Conservation (phyloP, 2,888 invertebrate genomes). For the Drosophila stalkeri region DNA sequence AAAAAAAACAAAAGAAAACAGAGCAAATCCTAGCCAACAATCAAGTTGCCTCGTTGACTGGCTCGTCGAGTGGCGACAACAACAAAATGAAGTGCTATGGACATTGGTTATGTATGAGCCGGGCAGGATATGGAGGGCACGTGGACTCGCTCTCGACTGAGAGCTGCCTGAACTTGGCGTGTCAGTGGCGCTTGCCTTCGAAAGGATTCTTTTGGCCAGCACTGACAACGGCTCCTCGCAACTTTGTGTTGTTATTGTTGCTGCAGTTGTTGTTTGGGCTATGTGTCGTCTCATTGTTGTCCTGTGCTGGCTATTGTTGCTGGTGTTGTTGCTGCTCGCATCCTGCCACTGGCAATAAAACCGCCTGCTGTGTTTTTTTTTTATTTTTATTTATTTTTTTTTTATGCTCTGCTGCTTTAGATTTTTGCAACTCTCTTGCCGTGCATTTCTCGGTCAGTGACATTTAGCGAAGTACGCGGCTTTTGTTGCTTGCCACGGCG, state of each 20-base stretch:
- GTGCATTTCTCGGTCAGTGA: constrained; percentile 77
- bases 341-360: constrained; percentile 75
- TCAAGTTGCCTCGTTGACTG: constrained; percentile 56
- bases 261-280: constrained; percentile 1
- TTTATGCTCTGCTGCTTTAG: constrained; percentile 41
- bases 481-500: constrained; percentile 55
- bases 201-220: constrained; percentile 30
- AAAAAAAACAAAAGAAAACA: constrained; percentile 2
- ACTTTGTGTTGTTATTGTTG: constrained; percentile 36
- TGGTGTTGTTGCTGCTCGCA: constrained; percentile 53
- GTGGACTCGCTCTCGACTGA: not conserved
- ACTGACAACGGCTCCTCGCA: constrained; percentile 49
- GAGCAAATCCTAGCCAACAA: constrained; percentile 51
- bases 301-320: constrained; percentile 30
- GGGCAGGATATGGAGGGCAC: not conserved
- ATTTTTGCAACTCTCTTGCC: constrained; percentile 60
- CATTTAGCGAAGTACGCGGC: constrained; percentile 64
- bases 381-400: not conserved
- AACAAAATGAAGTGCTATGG: constrained; percentile 66
- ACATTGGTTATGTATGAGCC: constrained; percentile 41
- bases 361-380: constrained; percentile 33
- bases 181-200: constrained; percentile 18
- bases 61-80: constrained; percentile 61
- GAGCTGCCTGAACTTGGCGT: constrained; percentile 21
- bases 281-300: constrained; percentile 40